Percentiles rank a stretch among this genome's conserved stretches.
These are phyloP conservation scores for Argyresthia goedartella DNA, from an alignment of 2,888 invertebrate genomes.

Conservation along the genomic window DNA sequence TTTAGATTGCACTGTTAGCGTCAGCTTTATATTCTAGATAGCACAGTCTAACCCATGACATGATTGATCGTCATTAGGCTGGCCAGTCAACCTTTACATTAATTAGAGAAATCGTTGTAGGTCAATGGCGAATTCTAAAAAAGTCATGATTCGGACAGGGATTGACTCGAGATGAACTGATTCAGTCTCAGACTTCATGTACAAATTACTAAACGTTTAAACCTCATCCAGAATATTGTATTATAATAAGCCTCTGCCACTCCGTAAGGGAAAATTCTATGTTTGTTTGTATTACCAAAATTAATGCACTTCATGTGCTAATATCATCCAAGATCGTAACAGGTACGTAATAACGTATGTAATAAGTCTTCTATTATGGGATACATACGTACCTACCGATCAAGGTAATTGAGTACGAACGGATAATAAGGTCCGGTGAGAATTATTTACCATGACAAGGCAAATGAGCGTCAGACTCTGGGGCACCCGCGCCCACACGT, in stretches of 20 bases:
- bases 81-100: slow-evolving; percentile 26
- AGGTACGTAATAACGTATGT: no score
- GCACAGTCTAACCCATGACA: slow-evolving; percentile 17
- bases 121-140: slow-evolving; percentile 42
- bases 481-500: slow-evolving; percentile 31
- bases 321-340: no score
- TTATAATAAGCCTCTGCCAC: no score
- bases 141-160: slow-evolving; percentile 28
- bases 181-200: no score
- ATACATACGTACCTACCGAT: background rate
- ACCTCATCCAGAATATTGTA: no score
- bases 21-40: background rate
- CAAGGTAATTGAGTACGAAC: background rate
- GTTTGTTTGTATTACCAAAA: no score
- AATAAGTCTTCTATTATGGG: no score
- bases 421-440: no score
- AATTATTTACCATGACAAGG: slow-evolving; percentile 17
- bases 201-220: no score
- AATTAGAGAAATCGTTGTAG: slow-evolving; percentile 47
- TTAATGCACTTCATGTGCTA: no score
- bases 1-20: background rate
- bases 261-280: no score
- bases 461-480: slow-evolving; percentile 22
- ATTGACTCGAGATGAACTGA: background rate
- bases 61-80: no score